Evolutionary conservation across 2,888 invertebrate species (phyloP).

Genomic region (Drosophila vallismaia): DNA sequence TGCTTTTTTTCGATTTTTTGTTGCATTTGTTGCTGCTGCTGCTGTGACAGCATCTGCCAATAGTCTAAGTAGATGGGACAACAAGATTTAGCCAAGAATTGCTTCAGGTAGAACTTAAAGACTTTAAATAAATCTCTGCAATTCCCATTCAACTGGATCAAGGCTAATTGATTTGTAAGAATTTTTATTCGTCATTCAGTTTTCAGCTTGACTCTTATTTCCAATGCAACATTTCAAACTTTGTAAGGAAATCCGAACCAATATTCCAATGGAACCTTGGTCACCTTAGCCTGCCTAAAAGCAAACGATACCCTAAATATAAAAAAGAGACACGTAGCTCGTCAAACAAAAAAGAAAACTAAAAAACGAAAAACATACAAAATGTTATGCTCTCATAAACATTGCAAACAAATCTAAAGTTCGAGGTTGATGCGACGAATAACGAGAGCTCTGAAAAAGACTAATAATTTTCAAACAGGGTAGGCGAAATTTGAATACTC

Average conservation of each 20-base stretch:
- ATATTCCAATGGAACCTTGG: constrained; percentile 34
- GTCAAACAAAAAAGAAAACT: constrained; percentile 15
- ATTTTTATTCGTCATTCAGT: background rate
- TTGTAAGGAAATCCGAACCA: constrained; percentile 22
- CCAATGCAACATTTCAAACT: constrained; percentile 22
- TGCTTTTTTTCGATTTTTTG: background rate
- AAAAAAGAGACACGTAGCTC: constrained; percentile 49
- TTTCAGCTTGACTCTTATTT: constrained; percentile 17
- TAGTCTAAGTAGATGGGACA: constrained; percentile 29
- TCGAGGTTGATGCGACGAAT: constrained; percentile 77
- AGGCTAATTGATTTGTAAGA: background rate
- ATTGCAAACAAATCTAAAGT: constrained; percentile 80
- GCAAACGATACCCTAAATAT: constrained; percentile 32
- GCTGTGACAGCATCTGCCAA: constrained; percentile 8
- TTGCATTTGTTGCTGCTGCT: constrained; percentile 11
- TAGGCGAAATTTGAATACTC: background rate
- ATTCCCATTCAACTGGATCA: background rate
- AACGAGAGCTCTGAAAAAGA: constrained; percentile 34
- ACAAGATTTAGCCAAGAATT: constrained; percentile 1
- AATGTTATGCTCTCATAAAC: constrained; percentile 78
- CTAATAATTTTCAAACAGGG: background rate
- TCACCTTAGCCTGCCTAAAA: constrained; percentile 40
- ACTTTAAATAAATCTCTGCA: too few species aligned
- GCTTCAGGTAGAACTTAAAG: too few species aligned
- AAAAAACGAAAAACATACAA: constrained; percentile 53